Evolutionary conservation across 2,888 invertebrate genomes (phyloP).

Genomic region (Luperina testacea): DNA sequence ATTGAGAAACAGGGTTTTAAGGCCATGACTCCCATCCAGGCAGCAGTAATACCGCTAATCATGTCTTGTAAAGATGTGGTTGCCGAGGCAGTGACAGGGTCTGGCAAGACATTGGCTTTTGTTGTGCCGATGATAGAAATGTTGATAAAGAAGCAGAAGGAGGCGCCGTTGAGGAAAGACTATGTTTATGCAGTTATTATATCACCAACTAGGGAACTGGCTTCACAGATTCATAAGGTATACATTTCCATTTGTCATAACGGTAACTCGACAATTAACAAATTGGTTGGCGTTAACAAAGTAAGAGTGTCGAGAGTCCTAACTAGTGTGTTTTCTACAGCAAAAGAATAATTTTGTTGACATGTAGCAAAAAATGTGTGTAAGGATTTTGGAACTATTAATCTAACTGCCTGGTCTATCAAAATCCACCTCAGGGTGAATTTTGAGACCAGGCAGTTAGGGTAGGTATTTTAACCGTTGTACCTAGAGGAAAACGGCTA

Average conservation of each 20-base stretch:
- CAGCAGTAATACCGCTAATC: constrained; percentile 96
- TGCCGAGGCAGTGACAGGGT: constrained; percentile 99
- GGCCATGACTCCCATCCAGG: constrained; percentile 92
- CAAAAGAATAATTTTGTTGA: not conserved
- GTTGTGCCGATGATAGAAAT: constrained; percentile 97
- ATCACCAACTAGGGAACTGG: constrained; percentile 98
- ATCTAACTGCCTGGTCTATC: not conserved
- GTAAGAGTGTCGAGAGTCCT: not conserved
- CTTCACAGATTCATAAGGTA: constrained; percentile 95
- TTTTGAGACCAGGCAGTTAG: not conserved
- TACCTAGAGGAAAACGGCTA: not conserved
- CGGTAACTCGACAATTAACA: not conserved
- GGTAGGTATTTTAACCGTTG: not conserved
- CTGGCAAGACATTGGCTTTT: constrained; percentile 99
- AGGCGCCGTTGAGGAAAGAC: constrained; percentile 92
- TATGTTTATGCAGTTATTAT: constrained; percentile 97
- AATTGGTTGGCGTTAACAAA: not conserved
- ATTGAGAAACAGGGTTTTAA: constrained; percentile 88
- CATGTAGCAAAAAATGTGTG: not conserved
- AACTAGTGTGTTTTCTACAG: not conserved
- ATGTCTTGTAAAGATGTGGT: constrained; percentile 98
- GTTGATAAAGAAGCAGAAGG: constrained; percentile 91
- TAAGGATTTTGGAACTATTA: not conserved
- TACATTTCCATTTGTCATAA: not conserved
- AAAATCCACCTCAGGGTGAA: not conserved